Conservation (phyloP, 2,797 vertebrate species). For the Hozukius guyotensis region DNA sequence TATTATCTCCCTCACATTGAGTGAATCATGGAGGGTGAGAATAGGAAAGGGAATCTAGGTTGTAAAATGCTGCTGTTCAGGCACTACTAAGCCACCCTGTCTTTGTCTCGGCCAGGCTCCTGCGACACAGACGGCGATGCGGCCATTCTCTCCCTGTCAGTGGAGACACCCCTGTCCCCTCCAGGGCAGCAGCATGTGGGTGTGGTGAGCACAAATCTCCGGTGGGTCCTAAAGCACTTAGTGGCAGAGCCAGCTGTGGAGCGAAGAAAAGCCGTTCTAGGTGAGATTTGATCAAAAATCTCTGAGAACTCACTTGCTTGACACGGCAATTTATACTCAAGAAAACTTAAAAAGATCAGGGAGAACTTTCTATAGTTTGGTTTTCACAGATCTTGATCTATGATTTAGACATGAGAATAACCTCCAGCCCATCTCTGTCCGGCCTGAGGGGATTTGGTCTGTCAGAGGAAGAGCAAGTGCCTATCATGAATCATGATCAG, state of each 20-base stretch:
- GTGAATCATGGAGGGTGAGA: constrained; percentile 12
- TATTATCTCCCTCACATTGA: constrained; percentile 27
- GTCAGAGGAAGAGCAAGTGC: constrained; percentile 27
- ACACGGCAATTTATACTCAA: background rate
- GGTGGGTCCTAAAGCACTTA: constrained; percentile 88
- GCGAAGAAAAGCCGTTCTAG: constrained; percentile 88
- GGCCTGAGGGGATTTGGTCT: constrained; percentile 14
- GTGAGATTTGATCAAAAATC: constrained; percentile 76
- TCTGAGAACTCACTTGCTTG: background rate
- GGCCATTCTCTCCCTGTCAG: constrained; percentile 87
- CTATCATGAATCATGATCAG: constrained; percentile 43
- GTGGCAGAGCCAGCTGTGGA: constrained; percentile 90
- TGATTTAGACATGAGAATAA: constrained; percentile 6
- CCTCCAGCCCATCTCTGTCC: constrained; percentile 13
- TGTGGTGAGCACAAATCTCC: constrained; percentile 89
- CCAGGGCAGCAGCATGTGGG: constrained; percentile 76
- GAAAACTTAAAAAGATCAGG: background rate
- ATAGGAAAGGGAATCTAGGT: constrained; percentile 27
- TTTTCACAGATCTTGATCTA: constrained; percentile 5
- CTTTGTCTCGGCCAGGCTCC: constrained; percentile 76
- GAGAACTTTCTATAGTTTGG: background rate
- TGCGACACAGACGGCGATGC: constrained; percentile 86
- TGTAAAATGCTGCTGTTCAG: constrained; percentile 34
- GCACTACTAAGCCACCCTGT: constrained; percentile 39
- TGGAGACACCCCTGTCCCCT: constrained; percentile 78